Conservation (phyloP, 37 sponge, comb jelly and placozoan genomes). For the Ephydatia muelleri region DNA sequence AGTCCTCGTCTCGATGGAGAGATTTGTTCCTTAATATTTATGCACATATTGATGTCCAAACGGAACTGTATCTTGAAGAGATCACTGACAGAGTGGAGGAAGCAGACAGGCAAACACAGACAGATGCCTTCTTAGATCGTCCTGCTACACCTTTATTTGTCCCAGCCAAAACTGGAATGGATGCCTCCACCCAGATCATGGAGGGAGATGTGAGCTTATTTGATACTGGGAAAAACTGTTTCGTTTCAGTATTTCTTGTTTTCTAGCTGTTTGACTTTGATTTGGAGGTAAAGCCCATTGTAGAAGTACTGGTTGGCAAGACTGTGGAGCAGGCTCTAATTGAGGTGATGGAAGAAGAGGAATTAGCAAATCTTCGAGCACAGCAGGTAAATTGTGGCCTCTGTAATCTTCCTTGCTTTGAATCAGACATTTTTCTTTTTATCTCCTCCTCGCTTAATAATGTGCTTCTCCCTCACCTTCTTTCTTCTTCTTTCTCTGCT, state of each 20-base stretch:
- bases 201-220: conserved; percentile 89
- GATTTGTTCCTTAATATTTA: too few relatives aligned
- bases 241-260: conserved; percentile 1
- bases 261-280: conserved; percentile 97
- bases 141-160: conserved; percentile 96
- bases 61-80: conserved; percentile 97
- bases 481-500: not conserved
- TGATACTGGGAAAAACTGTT: not conserved
- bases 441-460: too few relatives aligned
- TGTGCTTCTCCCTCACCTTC: not conserved
- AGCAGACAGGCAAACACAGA: conserved; percentile 90
- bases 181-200: conserved; percentile 92
- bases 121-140: conserved; percentile 96
- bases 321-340: conserved; percentile 97
- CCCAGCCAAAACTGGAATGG: conserved; percentile 96
- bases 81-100: conserved; percentile 94
- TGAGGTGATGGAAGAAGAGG: conserved; percentile 99
- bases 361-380: conserved; percentile 82
- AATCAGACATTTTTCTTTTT: not conserved
- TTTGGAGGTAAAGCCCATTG: conserved; percentile 92
- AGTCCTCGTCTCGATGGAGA: too few relatives aligned
- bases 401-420: too few relatives aligned
- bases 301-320: conserved; percentile 99
- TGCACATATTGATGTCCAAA: conserved; percentile 85
- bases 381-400: conserved; percentile 79